Evolutionary conservation across 2,888 invertebrate genomes (phyloP), one percentile per base, ranked within the genome.

Genomic region (Drosophila glabriapex): DNA sequence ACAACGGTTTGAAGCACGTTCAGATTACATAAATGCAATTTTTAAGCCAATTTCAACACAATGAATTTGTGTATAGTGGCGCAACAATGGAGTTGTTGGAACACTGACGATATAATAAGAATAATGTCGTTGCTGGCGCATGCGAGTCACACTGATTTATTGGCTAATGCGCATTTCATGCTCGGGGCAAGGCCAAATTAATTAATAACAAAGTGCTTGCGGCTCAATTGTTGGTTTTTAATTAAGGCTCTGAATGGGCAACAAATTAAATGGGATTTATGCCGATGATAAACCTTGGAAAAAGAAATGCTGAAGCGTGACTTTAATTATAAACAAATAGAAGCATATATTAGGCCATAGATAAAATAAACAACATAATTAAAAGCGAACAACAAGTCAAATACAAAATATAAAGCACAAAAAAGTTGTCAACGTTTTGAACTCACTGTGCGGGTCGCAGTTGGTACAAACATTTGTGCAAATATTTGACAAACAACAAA

Each of bases 311-410:
- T 50, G 64, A 46, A 68, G 52, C 68, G 58, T 71, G 68, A 65
- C 80, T 82, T 90, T 91, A 90, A 91, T 91, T 91, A 90, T 81
- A 91, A 88, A 83, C 83, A 90, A 90, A 90, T 91, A 89, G 46
- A 37, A 33, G 54, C 22, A 25, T 73, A 74, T 78, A 74, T 58
- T 55, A 61, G 73, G 83, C 73, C 75, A 61, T 28, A 67, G 90
- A 88, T 77, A 89, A 76, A 83, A 70, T 68, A 83, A 90, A 86
- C 87, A 91, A 80, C 78, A 81, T 85, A 89, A 91, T 90, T 91
- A 85, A 90, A 86, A 80, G 79, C 74, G 70, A 67, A 75, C 82
- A 75, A 80, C 76, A 85, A 81, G 88, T 71, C 73, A 72, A 85
- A 85, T 76, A 83, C 61, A 66, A 69, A 74, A 60, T 52, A 52